Evolutionary conservation across 1,140 invertebrate genomes (phyloP), one percentile per base, ranked within the genome.

Genomic region (Papilio dardanus): DNA sequence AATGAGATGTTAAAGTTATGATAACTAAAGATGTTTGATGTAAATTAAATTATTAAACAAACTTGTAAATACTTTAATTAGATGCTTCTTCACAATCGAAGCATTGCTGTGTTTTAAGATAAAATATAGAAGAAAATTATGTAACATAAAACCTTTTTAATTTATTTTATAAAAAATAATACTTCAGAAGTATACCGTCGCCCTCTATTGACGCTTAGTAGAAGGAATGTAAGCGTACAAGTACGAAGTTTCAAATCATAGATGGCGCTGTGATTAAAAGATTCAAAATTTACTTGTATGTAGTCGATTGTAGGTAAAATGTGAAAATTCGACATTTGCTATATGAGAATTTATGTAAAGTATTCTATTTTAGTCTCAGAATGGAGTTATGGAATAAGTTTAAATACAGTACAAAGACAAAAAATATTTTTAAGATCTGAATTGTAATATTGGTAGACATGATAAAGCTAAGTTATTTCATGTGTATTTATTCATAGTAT

Each of bases 21-120:
- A 84, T 84, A 83, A 85, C 58, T 84, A 85, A 88, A 88, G 83
- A 86, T 88, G 85, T 90, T 90, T 83, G 83, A 88, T 91, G 88
- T 90, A 89, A 85, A 88, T 88, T 85, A 87, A 89, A 86, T 77
- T 81, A 84, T 85, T 79, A 83, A 81, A 85, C 77, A 80, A 74
- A 82, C 30, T 58, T 76, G 33, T 78, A 77, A 71, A 71, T 54
- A 71, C 30, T 71, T 71, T 71, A 71, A 50, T 71, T 71, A 50
- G 69, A 50, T 4, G 21, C 19, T 30, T 73, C 21, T 58, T 58
- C 50, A 14, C 21, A 28, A 58, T 21, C 19, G 21, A 24, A 58
- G 3, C 50, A 24, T 58, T 58, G 50, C 19, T 24, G 50, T 58
- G 24, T 54, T 54, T 58, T 58, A 54, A 24, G 50, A 10, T 24